Base-by-base conservation (phyloP, 2,113 vertebrate genomes). In the Pangasianodon hypophthalmus region DNA sequence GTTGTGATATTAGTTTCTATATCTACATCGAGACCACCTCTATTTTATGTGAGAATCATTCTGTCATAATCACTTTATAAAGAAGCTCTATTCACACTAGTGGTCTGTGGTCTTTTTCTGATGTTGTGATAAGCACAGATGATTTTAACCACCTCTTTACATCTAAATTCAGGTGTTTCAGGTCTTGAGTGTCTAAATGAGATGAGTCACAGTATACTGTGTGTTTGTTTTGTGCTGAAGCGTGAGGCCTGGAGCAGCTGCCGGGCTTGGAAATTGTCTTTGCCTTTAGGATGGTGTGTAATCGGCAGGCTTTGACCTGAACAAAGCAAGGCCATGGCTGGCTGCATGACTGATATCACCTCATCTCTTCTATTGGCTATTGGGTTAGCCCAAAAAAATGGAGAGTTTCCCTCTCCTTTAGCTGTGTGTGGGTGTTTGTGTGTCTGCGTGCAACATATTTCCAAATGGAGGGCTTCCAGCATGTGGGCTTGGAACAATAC, bases 401-500 rank as follows among this genome's bases (percentile, higher is more conserved):
- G 44, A n/a, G 52, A 64, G 50, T 13, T n/a, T 46, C 60, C 60
- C 26, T 62, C 52, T 41, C 10, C 91, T 94, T 94, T 91, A 94
- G 92, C 88, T 94, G 91, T 93, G 91, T 73, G 64, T 77, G 84
- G 73, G 54, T 95, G 91, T 94, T 90, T 86, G n/a, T 58, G 86
- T 86, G 87, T 86, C 73, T 69, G 56, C 60, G 71, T 89, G 85
- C 71, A 77, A 67, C 71, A 92, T 94, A 92, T 95, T 94, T 90
- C 88, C 85, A 80, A 91, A 90, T 80, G 84, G 85, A 92, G 92
- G 89, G 90, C 94, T 95, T 95, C 94, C 94, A 95, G 94, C 95
- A 93, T 96, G 94, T 90, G 95, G 94, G 93, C 90, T 83, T 11
- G 64, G 91, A 95, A 96, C 93, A 96, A 96, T 95, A 84, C 88